A percentile compares a stretch with the other conserved stretches of the same genome.
Conservation (phyloP, 2,797 vertebrate species). For the Echiichthys vipera region DNA sequence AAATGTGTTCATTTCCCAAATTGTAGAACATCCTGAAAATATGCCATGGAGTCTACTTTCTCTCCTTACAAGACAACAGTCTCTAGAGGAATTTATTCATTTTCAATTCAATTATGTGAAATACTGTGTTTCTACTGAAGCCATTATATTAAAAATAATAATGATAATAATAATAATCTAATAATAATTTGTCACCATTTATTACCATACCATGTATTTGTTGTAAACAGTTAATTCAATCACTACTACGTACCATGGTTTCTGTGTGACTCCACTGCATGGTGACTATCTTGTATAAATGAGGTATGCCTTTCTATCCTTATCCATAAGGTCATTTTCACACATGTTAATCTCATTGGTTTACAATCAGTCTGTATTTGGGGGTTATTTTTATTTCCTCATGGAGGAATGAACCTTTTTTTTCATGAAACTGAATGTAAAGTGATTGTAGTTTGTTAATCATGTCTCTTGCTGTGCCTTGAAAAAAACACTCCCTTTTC, state of each 20-base stretch:
- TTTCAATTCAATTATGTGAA: conserved; percentile 6
- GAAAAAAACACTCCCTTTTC: conserved; percentile 69
- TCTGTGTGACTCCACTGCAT: conserved; percentile 50
- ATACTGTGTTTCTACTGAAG: conserved; percentile 5
- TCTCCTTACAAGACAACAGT: not conserved
- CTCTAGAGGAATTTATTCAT: not conserved
- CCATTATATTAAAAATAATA: not conserved
- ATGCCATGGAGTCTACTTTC: not conserved
- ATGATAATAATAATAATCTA: too few relatives aligned
- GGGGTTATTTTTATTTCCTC: conserved; percentile 36
- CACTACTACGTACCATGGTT: conserved; percentile 17
- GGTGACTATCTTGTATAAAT: conserved; percentile 41
- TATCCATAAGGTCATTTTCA: not conserved
- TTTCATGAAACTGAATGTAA: conserved; percentile 76
- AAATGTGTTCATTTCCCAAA: not conserved
- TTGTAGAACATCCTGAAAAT: conserved; percentile 23
- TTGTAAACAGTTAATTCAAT: conserved; percentile 27
- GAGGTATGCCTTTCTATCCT: conserved; percentile 30
- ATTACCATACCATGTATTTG: conserved; percentile 41
- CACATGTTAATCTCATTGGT: conserved; percentile 22
- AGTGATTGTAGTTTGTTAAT: conserved; percentile 60
- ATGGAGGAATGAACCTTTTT: conserved; percentile 9
- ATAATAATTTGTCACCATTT: conserved; percentile 6
- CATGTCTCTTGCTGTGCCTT: conserved; percentile 86
- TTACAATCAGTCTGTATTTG: conserved; percentile 42